Conservation (phyloP, 2,888 invertebrate genomes). For the Pemphredon lugubris region DNA sequence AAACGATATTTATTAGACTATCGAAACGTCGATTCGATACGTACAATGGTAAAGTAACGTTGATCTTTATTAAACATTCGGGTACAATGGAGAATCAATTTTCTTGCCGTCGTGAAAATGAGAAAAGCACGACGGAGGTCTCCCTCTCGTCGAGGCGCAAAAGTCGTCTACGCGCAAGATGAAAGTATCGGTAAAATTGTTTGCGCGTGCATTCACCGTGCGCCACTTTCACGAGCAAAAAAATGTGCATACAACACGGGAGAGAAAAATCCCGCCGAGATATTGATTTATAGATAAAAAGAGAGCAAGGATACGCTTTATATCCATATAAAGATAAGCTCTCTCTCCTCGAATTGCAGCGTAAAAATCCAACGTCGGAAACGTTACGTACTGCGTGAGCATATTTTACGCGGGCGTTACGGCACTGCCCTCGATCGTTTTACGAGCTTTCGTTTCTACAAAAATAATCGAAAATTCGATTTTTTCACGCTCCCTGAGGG, state of each 20-base stretch:
- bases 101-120: no score
- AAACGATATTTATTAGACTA: no score
- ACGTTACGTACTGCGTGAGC: slow-evolving; percentile 20
- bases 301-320: slow-evolving; percentile 36
- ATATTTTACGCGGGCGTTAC: slow-evolving; percentile 17
- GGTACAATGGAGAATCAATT: no score
- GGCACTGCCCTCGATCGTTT: slow-evolving; percentile 2
- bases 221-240: slow-evolving; percentile 4
- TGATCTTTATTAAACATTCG: no score
- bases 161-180: slow-evolving; percentile 22
- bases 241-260: slow-evolving; percentile 13
- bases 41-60: no score
- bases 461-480: neutral
- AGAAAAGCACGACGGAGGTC: no score
- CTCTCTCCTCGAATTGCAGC: slow-evolving; percentile 13
- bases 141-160: slow-evolving; percentile 7
- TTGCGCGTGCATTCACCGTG: slow-evolving; percentile 23
- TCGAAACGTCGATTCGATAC: no score
- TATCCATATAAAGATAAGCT: slow-evolving; percentile 37
- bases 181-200: slow-evolving; percentile 49
- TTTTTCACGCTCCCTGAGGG: slow-evolving; percentile 1
- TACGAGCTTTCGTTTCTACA: slow-evolving; percentile 20
- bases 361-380: slow-evolving; percentile 26
- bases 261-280: slow-evolving; percentile 7
- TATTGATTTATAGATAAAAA: slow-evolving; percentile 51